These are phyloP conservation scores for Agelastica alni DNA, from an alignment of 2,888 invertebrate genomes.

Conservation along the genomic window DNA sequence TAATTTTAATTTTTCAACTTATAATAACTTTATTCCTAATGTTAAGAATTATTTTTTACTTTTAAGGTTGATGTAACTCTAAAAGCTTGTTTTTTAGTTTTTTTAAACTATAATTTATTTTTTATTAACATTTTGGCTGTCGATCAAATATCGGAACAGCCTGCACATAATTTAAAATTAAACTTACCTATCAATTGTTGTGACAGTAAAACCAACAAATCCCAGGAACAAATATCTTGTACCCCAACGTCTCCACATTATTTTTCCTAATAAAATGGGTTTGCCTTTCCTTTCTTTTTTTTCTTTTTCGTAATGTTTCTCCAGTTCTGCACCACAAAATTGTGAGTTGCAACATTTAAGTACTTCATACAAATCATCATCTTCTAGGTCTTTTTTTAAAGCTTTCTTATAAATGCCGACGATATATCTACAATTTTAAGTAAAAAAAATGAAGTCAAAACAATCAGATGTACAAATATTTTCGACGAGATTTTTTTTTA, in stretches of 20 bases:
- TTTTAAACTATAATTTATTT: too few species aligned
- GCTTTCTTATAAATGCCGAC: constrained; percentile 68
- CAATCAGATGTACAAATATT: too few species aligned
- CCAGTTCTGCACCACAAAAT: constrained; percentile 43
- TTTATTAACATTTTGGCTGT: too few species aligned
- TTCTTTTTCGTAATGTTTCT: constrained; percentile 40
- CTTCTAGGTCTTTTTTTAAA: constrained; percentile 65
- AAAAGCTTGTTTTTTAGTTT: too few species aligned
- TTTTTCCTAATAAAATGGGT: constrained; percentile 23
- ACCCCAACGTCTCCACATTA: constrained; percentile 33
- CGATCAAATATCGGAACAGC: too few species aligned
- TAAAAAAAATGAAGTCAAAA: too few species aligned
- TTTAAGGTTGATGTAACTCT: too few species aligned
- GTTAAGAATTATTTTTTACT: too few species aligned
- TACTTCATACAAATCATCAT: constrained; percentile 63
- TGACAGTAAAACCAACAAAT: constrained; percentile 25
- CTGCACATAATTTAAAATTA: too few species aligned
- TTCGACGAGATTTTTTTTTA: too few species aligned
- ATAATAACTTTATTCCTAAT: too few species aligned
- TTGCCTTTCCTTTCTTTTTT: constrained; percentile 20
- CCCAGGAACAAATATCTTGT: constrained; percentile 33
- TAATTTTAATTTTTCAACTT: too few species aligned
- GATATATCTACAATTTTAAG: constrained; percentile 71
- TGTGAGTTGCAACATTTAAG: constrained; percentile 51
- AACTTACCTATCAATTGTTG: constrained; percentile 29